Conservation (phyloP, 2,888 invertebrate genomes). For the Alcis repandata region DNA sequence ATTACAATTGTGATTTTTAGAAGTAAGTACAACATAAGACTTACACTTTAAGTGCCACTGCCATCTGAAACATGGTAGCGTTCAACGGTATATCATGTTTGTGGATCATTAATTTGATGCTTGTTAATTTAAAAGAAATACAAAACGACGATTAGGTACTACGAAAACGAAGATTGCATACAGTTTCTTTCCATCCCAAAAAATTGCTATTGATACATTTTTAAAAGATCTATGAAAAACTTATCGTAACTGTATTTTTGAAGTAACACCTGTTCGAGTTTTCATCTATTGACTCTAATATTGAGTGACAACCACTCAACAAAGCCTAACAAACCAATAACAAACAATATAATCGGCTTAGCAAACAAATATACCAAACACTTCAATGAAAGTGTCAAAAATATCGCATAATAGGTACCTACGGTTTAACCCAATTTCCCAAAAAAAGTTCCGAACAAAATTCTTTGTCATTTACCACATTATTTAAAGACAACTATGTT, state of each 20-base stretch:
- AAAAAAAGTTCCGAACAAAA: constrained; percentile 56
- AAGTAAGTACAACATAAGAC: too few relatives aligned
- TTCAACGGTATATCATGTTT: too few relatives aligned
- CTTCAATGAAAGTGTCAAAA: constrained; percentile 70
- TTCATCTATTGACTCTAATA: constrained; percentile 49
- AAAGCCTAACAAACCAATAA: constrained; percentile 64
- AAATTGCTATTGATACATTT: too few relatives aligned
- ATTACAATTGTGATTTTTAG: too few relatives aligned
- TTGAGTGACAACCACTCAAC: constrained; percentile 45
- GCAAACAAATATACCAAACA: constrained; percentile 70
- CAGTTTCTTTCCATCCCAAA: too few relatives aligned
- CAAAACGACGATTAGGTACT: too few relatives aligned
- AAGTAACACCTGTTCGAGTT: constrained; percentile 39
- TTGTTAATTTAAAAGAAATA: too few relatives aligned
- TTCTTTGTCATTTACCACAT: constrained; percentile 46
- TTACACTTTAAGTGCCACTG: too few relatives aligned
- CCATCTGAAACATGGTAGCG: too few relatives aligned
- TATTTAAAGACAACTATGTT: background rate
- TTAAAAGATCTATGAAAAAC: too few relatives aligned
- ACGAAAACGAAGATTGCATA: too few relatives aligned
- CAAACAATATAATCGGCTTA: constrained; percentile 75
- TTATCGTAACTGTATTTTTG: background rate
- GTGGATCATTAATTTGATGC: too few relatives aligned
- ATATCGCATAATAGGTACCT: constrained; percentile 50
- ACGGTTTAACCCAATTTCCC: constrained; percentile 77